These are phyloP conservation scores for Chelon labrosus DNA, from an alignment of 2,797 vertebrate species.

Conservation along the genomic window DNA sequence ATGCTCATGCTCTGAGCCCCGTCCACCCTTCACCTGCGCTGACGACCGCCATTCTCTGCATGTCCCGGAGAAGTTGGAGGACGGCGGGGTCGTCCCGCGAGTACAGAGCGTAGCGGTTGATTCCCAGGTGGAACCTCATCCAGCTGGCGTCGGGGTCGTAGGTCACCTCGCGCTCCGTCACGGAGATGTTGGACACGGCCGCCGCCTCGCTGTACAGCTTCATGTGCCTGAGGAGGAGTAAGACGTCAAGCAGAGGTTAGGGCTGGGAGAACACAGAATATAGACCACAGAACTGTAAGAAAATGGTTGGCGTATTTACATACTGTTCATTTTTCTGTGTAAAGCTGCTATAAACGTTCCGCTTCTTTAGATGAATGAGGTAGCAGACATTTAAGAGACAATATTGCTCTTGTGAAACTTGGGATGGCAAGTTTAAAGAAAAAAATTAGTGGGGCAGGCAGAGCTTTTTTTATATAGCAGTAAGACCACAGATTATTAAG, in stretches of 20 bases:
- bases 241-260: neutral
- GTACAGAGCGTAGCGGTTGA: conserved; percentile 90
- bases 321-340: neutral
- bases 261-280: neutral
- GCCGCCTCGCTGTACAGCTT: conserved; percentile 77
- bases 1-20: neutral
- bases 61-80: conserved; percentile 85
- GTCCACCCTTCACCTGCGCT: conserved; percentile 85
- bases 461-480: conserved; percentile 8
- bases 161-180: conserved; percentile 72
- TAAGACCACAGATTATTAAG: conserved; percentile 1
- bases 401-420: neutral
- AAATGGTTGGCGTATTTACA: conserved; percentile 1
- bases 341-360: neutral
- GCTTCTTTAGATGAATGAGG: no score
- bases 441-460: neutral
- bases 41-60: conserved; percentile 82
- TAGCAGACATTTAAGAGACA: neutral
- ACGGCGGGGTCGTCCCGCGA: conserved; percentile 83
- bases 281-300: neutral
- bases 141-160: conserved; percentile 88
- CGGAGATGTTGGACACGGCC: conserved; percentile 74
- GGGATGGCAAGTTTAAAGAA: neutral
- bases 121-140: conserved; percentile 95
- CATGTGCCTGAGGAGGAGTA: conserved; percentile 74